Evolutionary conservation across 2,888 invertebrate genomes (phyloP).

Genomic region (Leucophenga montana): DNA sequence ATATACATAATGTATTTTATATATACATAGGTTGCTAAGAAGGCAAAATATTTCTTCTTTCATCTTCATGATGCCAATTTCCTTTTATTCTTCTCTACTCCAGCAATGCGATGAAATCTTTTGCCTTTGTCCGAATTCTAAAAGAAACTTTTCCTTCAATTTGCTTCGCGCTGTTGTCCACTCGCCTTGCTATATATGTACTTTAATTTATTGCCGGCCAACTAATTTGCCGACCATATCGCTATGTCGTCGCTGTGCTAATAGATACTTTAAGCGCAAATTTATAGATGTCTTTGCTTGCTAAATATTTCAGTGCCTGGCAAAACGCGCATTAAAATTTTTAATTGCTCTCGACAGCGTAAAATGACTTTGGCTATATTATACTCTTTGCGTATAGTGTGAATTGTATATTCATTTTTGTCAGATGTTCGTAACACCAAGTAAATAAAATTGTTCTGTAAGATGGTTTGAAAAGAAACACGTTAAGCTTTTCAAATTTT

Average conservation of each 20-base stretch:
- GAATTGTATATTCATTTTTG: no score
- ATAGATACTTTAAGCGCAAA: slow-evolving; percentile 58
- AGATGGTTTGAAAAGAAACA: no score
- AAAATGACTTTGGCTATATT: no score
- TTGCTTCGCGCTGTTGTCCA: not conserved
- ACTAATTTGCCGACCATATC: slow-evolving; percentile 54
- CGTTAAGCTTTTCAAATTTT: no score
- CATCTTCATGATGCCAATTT: not conserved
- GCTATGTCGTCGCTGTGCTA: slow-evolving; percentile 34
- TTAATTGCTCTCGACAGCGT: slow-evolving; percentile 3
- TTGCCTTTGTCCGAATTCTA: not conserved
- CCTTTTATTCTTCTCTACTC: not conserved
- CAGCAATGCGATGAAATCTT: slow-evolving; percentile 8
- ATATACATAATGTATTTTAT: not conserved
- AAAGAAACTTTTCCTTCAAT: not conserved
- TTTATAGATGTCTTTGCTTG: slow-evolving; percentile 27
- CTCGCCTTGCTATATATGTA: slow-evolving; percentile 29
- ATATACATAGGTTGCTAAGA: no score
- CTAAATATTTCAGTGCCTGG: slow-evolving; percentile 5
- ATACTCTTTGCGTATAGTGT: no score
- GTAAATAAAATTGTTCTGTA: no score
- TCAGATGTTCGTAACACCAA: no score
- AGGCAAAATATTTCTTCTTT: slow-evolving; percentile 3
- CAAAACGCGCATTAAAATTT: slow-evolving; percentile 13
- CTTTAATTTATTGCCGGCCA: slow-evolving; percentile 57